Evolutionary conservation across 2,797 vertebrate genomes (phyloP).

Genomic region (Neosalanx taihuensis): DNA sequence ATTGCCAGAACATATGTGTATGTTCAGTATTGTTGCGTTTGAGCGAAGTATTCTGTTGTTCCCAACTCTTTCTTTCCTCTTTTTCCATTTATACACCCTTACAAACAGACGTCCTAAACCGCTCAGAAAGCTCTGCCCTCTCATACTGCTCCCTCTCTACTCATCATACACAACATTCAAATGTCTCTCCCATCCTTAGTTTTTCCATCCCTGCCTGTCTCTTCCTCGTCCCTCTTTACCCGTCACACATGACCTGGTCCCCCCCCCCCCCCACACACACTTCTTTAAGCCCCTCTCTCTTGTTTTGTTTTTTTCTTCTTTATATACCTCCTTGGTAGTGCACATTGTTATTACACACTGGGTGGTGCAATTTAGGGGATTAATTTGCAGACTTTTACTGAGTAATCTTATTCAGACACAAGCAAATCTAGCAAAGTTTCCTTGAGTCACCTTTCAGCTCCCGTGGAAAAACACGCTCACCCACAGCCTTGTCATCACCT

Average conservation of each 20-base stretch:
- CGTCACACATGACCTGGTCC: background rate
- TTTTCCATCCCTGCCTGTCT: background rate
- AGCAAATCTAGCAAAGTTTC: background rate
- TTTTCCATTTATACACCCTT: too few species aligned
- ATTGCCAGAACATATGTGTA: too few species aligned
- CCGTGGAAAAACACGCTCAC: background rate
- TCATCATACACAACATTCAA: background rate
- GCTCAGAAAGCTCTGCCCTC: background rate
- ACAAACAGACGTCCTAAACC: too few species aligned
- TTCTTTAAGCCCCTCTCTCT: conserved; percentile 15
- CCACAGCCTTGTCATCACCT: conserved; percentile 29
- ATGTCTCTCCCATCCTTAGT: background rate
- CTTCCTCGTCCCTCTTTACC: background rate
- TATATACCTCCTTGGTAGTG: too few species aligned
- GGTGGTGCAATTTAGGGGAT: background rate
- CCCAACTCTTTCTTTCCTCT: too few species aligned
- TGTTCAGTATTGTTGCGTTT: too few species aligned
- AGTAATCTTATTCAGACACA: background rate
- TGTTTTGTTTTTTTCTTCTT: conserved; percentile 17
- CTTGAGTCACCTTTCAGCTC: too few species aligned
- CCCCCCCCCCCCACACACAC: conserved; percentile 18
- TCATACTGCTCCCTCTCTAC: background rate
- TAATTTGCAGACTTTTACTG: background rate
- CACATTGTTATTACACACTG: background rate
- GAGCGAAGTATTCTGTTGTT: too few species aligned